Evolutionary conservation across 2,113 vertebrate genomes (phyloP).

Genomic region (Panthera leo): DNA sequence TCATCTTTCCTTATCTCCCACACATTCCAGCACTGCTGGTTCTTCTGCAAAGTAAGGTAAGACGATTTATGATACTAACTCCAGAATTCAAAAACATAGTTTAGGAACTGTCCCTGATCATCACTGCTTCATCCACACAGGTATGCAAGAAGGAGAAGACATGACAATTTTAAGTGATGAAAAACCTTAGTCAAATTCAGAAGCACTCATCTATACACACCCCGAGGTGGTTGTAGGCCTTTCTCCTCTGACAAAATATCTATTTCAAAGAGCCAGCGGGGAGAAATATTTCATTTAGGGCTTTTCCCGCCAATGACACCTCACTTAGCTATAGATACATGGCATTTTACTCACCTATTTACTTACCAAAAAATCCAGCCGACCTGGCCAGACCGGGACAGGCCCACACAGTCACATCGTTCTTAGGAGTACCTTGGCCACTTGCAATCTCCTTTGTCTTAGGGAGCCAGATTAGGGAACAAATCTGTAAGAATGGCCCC

Average conservation of each 20-base stretch:
- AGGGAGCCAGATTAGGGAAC: constrained; percentile 86
- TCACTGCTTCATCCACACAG: not conserved
- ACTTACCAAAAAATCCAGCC: constrained; percentile 82
- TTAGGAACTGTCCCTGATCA: not conserved
- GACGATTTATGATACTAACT: not conserved
- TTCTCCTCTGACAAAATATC: not conserved
- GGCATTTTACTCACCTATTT: not conserved
- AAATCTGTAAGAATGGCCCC: constrained; percentile 82
- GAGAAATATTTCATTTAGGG: not conserved
- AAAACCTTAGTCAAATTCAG: not conserved
- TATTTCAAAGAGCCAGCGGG: not conserved
- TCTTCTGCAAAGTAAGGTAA: not conserved
- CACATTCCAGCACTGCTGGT: not conserved
- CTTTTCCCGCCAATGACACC: not conserved
- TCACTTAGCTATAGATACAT: not conserved
- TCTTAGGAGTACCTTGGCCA: constrained; percentile 84
- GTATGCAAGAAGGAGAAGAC: not conserved
- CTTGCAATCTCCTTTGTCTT: constrained; percentile 81
- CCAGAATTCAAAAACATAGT: not conserved
- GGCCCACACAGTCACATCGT: constrained; percentile 83
- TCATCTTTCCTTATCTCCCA: not conserved
- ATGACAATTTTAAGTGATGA: not conserved
- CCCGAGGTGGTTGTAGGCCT: not conserved
- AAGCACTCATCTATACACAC: not conserved
- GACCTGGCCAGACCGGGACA: constrained; percentile 78